These are phyloP conservation scores for Pilophorus perplexus DNA, from an alignment of 2,888 invertebrate species.

Conservation along the genomic window DNA sequence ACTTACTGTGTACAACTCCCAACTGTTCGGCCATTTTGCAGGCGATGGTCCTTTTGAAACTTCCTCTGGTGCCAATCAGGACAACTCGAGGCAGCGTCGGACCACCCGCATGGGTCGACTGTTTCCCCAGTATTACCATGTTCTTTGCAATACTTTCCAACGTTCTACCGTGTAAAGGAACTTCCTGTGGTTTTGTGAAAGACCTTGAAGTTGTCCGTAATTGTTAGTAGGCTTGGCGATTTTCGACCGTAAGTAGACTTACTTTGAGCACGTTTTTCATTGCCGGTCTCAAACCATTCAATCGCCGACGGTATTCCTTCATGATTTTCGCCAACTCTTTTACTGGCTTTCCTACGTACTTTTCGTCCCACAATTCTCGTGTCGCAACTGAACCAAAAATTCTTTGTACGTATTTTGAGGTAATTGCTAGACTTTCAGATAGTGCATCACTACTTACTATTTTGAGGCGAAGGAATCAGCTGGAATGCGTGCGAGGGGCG, in stretches of 20 bases:
- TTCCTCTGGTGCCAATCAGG: conserved; percentile 61
- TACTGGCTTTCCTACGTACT: conserved; percentile 29
- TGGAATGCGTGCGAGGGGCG: conserved; percentile 58
- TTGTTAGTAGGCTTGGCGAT: background rate
- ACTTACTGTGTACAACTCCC: conserved; percentile 57
- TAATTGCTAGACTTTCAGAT: too few relatives aligned
- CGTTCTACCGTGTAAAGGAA: conserved; percentile 51
- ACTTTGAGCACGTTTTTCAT: conserved; percentile 40
- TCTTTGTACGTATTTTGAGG: too few relatives aligned
- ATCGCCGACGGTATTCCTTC: conserved; percentile 41
- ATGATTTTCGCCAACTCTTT: conserved; percentile 39
- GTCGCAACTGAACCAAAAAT: conserved; percentile 34
- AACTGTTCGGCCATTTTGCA: conserved; percentile 56
- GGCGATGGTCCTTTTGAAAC: conserved; percentile 60
- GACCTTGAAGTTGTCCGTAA: background rate
- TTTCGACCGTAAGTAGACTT: background rate
- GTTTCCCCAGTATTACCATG: conserved; percentile 52
- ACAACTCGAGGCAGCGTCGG: conserved; percentile 61
- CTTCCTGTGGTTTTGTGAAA: conserved; percentile 50
- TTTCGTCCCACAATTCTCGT: conserved; percentile 39
- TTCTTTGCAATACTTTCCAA: conserved; percentile 53
- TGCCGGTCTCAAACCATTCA: conserved; percentile 42
- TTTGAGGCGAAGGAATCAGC: conserved; percentile 51
- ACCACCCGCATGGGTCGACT: conserved; percentile 53
- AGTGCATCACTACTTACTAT: conserved; percentile 40